These are phyloP conservation scores for Suillia variegata DNA, from an alignment of 2,888 invertebrate genomes.

Conservation along the genomic window DNA sequence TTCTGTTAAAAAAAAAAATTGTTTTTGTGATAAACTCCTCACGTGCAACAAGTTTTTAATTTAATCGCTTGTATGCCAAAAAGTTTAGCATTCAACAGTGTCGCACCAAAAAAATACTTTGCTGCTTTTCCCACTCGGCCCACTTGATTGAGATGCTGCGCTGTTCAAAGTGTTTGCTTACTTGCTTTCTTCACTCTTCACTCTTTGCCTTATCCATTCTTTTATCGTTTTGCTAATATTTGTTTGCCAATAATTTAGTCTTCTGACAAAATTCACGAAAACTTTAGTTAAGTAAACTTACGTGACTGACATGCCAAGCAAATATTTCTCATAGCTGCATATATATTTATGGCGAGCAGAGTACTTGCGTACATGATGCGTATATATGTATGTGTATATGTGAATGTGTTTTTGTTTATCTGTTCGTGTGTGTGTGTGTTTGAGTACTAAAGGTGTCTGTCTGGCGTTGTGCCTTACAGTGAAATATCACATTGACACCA, in stretches of 20 bases:
- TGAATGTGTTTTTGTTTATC: not conserved
- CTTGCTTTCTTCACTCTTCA: no score
- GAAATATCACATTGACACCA: constrained; percentile 37
- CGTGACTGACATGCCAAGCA: constrained; percentile 45
- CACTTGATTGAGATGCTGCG: no score
- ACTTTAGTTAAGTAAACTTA: constrained; percentile 35
- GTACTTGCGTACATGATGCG: no score
- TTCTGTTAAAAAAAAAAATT: no score
- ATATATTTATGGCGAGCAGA: not conserved
- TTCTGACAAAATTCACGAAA: constrained; percentile 8
- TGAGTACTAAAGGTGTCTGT: constrained; percentile 9
- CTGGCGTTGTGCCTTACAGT: constrained; percentile 23
- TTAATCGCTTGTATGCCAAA: not conserved
- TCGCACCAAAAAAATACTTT: not conserved
- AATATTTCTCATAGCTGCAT: constrained; percentile 13
- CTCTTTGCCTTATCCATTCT: no score
- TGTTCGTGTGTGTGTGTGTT: constrained; percentile 19
- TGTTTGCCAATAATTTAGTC: constrained; percentile 15
- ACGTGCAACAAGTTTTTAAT: constrained; percentile 42
- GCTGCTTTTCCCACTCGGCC: no score
- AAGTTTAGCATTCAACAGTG: not conserved
- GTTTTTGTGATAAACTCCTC: no score
- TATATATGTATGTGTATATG: no score
- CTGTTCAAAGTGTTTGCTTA: no score
- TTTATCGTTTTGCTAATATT: no score